Evolutionary conservation across 2,797 vertebrate species (phyloP).

Genomic region (Eutrigla gurnardus): DNA sequence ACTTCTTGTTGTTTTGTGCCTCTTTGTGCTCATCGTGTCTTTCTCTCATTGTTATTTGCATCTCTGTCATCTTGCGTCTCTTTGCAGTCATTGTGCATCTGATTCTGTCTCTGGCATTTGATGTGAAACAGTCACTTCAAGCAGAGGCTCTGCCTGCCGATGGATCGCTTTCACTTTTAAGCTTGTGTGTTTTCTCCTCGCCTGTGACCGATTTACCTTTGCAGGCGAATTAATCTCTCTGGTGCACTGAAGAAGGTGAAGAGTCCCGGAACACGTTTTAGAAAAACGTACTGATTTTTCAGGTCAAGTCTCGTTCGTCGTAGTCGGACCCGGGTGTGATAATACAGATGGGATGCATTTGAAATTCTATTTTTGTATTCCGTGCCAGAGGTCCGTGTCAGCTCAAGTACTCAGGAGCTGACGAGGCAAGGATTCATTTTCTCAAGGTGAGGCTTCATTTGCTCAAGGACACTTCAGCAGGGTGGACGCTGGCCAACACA

Average conservation of each 20-base stretch:
- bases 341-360: constrained; percentile 20
- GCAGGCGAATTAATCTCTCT: background rate
- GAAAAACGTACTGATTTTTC: constrained; percentile 14
- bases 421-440: constrained; percentile 23
- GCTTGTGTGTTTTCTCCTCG: background rate
- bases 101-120: background rate
- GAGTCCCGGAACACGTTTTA: constrained; percentile 15
- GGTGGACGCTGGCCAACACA: constrained; percentile 28
- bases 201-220: background rate
- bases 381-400: constrained; percentile 40
- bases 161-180: no score
- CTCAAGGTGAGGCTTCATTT: constrained; percentile 42
- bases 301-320: constrained; percentile 28
- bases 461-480: constrained; percentile 50
- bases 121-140: background rate
- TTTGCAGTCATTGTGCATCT: background rate
- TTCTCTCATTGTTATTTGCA: background rate
- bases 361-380: constrained; percentile 31
- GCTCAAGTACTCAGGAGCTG: constrained; percentile 19
- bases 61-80: background rate
- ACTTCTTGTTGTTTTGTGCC: background rate
- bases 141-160: background rate
- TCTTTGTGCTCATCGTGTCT: background rate
- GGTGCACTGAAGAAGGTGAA: constrained; percentile 2
- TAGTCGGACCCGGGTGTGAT: background rate